Percentiles rank a stretch among this genome's conserved stretches.
Conservation (phyloP, 2,888 invertebrate genomes). For the Acronicta aceris region DNA sequence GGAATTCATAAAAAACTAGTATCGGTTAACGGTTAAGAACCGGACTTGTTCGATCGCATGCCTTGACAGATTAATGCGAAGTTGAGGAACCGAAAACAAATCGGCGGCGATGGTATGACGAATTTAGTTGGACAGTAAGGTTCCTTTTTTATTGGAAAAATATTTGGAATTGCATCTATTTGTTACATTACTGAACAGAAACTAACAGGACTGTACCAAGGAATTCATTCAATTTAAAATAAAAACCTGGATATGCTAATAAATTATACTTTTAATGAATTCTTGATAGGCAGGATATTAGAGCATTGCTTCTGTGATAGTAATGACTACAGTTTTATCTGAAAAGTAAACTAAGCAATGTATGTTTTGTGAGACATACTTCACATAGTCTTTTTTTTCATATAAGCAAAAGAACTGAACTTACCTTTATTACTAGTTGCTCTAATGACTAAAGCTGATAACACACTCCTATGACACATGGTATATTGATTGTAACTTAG, state of each 20-base stretch:
- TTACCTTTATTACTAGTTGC: conserved; percentile 8
- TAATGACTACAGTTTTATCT: no score
- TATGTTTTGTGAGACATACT: neutral
- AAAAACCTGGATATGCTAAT: no score
- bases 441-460: conserved; percentile 38
- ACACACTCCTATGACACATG: neutral
- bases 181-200: conserved; percentile 13
- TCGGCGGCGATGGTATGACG: conserved; percentile 11
- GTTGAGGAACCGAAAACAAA: conserved; percentile 18
- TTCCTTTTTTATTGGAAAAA: conserved; percentile 8
- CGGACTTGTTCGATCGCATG: conserved; percentile 24
- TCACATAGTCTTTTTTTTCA: conserved; percentile 12
- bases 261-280: neutral
- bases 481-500: neutral
- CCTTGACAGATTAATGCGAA: conserved; percentile 23
- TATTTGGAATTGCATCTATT: conserved; percentile 18
- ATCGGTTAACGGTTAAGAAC: conserved; percentile 44
- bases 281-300: no score
- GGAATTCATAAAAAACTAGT: conserved; percentile 28
- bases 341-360: no score
- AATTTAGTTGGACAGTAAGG: conserved; percentile 22
- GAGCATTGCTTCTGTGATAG: no score
- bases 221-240: no score
- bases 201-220: conserved; percentile 17
- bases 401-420: conserved; percentile 34